phyloP scores from a whole-genome alignment of 37 sponge, comb jelly and placozoan genomes.

The Diacarnus erythraeanus region DNA sequence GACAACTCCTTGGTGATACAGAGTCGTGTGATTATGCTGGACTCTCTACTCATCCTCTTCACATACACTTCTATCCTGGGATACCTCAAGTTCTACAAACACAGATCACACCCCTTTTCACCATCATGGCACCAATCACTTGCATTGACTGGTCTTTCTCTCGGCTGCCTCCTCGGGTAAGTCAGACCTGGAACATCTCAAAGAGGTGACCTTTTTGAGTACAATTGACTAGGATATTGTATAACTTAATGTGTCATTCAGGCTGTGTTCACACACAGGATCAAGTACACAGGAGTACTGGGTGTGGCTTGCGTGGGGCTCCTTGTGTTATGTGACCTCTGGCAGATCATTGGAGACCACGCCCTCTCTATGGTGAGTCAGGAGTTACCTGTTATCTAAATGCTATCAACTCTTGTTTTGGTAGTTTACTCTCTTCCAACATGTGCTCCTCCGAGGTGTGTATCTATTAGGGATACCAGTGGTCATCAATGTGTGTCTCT shows the following conservation, averaged over 20 bases:
- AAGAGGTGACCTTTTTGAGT: neutral
- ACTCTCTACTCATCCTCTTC: conserved; percentile 73
- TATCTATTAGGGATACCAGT: conserved; percentile 68
- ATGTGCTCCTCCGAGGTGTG: conserved; percentile 36
- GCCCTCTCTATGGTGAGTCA: neutral
- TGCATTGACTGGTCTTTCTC: conserved; percentile 46
- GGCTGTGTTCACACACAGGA: conserved; percentile 22
- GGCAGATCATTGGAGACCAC: conserved; percentile 73
- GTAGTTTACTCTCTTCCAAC: conserved; percentile 35
- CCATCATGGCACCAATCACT: conserved; percentile 62
- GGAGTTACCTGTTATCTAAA: neutral
- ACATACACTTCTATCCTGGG: conserved; percentile 63
- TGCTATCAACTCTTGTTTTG: neutral
- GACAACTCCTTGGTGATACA: conserved; percentile 83
- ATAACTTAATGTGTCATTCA: neutral
- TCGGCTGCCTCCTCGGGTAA: conserved; percentile 68
- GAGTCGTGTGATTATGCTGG: conserved; percentile 82
- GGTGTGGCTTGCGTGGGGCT: conserved; percentile 67
- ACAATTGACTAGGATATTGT: neutral
- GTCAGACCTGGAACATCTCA: neutral
- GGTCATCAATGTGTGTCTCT: conserved; percentile 53
- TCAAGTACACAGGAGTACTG: conserved; percentile 76
- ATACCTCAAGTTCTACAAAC: conserved; percentile 71
- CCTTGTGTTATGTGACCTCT: conserved; percentile 70
- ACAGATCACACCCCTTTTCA: conserved; percentile 42